Conservation (phyloP, 2,888 invertebrate genomes). For the Panzeria rudis region DNA sequence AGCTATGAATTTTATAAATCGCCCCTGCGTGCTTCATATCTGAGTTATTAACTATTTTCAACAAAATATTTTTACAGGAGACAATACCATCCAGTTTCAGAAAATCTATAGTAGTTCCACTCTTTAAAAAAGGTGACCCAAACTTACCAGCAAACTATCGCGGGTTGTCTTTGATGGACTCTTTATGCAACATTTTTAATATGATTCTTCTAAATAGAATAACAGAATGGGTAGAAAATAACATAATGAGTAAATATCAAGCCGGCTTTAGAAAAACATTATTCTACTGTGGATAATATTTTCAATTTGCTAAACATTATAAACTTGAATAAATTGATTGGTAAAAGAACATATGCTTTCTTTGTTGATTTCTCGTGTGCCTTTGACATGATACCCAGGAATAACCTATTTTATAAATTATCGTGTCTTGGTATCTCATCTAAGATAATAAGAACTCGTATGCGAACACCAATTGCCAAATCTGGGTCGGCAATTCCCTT, state of each 20-base stretch:
- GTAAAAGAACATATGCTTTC: too few species aligned
- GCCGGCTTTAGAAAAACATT: conserved; percentile 15
- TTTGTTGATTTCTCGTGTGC: conserved; percentile 22
- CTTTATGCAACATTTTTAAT: conserved; percentile 12
- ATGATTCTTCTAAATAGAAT: conserved; percentile 7
- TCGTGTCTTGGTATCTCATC: background rate
- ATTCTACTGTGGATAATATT: conserved; percentile 20
- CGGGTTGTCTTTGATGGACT: background rate
- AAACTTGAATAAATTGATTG: conserved; percentile 4
- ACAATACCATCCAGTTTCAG: conserved; percentile 11
- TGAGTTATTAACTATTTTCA: conserved; percentile 7
- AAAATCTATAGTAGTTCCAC: too few species aligned
- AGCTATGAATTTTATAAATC: conserved; percentile 32
- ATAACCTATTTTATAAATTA: conserved; percentile 17
- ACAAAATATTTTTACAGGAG: conserved; percentile 33
- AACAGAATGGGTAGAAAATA: background rate
- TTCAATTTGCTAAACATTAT: conserved; percentile 6
- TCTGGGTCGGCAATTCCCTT: background rate
- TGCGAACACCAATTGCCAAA: background rate
- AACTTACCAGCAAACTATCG: conserved; percentile 3
- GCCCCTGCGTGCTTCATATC: background rate
- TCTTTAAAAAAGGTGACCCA: too few species aligned
- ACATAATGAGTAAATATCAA: conserved; percentile 11
- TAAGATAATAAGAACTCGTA: background rate
- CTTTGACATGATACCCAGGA: conserved; percentile 19